Base-by-base conservation (phyloP, 2,113 vertebrate species). In the Acanthochromis polyacanthus region DNA sequence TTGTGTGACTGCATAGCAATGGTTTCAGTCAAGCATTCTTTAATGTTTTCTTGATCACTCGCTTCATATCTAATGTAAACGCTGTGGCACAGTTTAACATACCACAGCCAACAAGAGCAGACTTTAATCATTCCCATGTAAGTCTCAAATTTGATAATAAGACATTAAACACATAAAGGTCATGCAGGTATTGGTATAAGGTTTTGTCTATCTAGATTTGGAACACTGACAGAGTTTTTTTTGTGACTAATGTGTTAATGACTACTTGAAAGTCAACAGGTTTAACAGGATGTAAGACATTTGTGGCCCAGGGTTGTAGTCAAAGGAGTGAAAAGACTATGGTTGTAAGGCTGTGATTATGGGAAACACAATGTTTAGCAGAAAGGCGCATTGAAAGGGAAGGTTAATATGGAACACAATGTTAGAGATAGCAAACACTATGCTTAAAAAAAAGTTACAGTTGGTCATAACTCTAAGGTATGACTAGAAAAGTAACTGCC, bases 11-110 rank as follows among this genome's bases (percentile, higher is more conserved):
- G 30, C 51, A 52, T 20, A 40, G 30, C 38, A 60, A 0, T n/a
- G 19, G 19, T 46, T 57, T 50, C 22, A 78, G 38, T 2, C 32
- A 77, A 76, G 30, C 22, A 68, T 48, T 81, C 15, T 22, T 55
- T 30, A 67, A 46, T 51, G 20, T 59, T 68, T 71, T 70, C 28
- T 25, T 62, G 1, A 46, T 74, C 40, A 14, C 40, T 4, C 11
- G 40, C 12, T 43, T 43, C 65, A 69, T 53, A 81, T 84, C 80
- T 84, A 69, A 70, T 84, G 64, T 57, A 85, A 84, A 86, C 71
- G 76, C 17, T 43, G 43, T 43, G 40, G 43, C 45, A 56, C 19
- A 52, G 58, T 67, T 59, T 77, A 43, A 43, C 40, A 43, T 14
- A 43, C 40, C 40, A 43, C 11, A 50, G 48, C 46, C 20, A 53